Percentiles rank a stretch among this genome's conserved stretches.
phyloP scores from a whole-genome alignment of 2,113 vertebrate genomes.

The Apistogramma diplotaenia region DNA sequence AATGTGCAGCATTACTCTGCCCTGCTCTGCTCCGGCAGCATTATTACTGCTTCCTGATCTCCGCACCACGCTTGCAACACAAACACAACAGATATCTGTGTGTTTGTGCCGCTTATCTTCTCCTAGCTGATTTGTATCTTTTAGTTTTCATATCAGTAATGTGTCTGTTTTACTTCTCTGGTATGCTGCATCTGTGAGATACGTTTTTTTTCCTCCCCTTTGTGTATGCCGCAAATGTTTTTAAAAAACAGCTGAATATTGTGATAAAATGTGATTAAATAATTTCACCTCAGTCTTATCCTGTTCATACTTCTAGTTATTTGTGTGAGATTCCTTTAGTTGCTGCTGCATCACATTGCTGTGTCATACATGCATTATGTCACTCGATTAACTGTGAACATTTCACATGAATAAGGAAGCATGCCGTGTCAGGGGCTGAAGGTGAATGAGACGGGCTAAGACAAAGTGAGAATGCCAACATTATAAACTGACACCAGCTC shows the following conservation, averaged over 20 bases:
- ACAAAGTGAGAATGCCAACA: background rate
- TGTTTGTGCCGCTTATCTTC: conserved; percentile 15
- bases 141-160: background rate
- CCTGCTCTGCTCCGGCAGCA: conserved; percentile 60
- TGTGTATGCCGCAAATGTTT: background rate
- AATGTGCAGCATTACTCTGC: conserved; percentile 70
- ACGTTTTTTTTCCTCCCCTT: background rate
- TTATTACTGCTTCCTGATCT: conserved; percentile 59
- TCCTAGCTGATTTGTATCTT: conserved; percentile 11
- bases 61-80: conserved; percentile 5
- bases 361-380: background rate
- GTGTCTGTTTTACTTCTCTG: background rate
- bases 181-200: background rate
- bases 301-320: background rate
- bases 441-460: background rate
- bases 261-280: background rate
- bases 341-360: background rate
- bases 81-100: conserved; percentile 1
- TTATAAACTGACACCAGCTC: background rate
- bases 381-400: background rate
- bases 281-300: background rate
- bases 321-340: background rate
- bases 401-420: background rate
- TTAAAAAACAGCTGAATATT: background rate
- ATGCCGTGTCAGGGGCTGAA: background rate